Conservation (phyloP, 2,888 invertebrate species). For the Melinaea menophilus region DNA sequence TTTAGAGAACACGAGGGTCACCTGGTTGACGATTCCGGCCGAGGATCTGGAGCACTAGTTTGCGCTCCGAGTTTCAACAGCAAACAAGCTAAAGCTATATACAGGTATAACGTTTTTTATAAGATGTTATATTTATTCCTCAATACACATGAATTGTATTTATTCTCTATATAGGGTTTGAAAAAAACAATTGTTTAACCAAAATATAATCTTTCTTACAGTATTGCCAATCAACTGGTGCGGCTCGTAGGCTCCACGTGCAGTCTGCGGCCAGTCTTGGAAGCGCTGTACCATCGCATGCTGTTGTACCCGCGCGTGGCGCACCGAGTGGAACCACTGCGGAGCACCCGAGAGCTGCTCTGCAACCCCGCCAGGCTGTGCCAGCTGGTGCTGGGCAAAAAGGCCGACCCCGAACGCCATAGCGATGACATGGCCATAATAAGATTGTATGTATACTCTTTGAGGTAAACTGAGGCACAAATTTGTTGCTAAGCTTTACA, state of each 20-base stretch:
- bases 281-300: conserved; percentile 96
- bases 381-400: conserved; percentile 84
- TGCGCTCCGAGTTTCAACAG: conserved; percentile 87
- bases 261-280: conserved; percentile 92
- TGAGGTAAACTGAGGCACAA: neutral
- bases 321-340: conserved; percentile 90
- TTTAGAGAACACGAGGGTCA: conserved; percentile 72
- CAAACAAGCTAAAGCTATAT: conserved; percentile 92
- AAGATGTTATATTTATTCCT: neutral
- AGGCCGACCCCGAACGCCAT: conserved; percentile 39
- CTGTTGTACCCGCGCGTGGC: conserved; percentile 90
- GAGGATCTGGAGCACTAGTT: conserved; percentile 84
- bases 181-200: neutral
- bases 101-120: conserved; percentile 77
- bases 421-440: conserved; percentile 33
- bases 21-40: conserved; percentile 76
- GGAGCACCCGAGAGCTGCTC: conserved; percentile 88
- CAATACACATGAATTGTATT: neutral
- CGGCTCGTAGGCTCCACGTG: conserved; percentile 92
- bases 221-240: conserved; percentile 93
- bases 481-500: neutral
- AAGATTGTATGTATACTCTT: conserved; percentile 22
- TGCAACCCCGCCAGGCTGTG: conserved; percentile 88
- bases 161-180: neutral
- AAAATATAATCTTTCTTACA: conserved; percentile 46